These are phyloP conservation scores for Champsocephalus gunnari DNA, from an alignment of 2,797 vertebrate species.

Conservation along the genomic window DNA sequence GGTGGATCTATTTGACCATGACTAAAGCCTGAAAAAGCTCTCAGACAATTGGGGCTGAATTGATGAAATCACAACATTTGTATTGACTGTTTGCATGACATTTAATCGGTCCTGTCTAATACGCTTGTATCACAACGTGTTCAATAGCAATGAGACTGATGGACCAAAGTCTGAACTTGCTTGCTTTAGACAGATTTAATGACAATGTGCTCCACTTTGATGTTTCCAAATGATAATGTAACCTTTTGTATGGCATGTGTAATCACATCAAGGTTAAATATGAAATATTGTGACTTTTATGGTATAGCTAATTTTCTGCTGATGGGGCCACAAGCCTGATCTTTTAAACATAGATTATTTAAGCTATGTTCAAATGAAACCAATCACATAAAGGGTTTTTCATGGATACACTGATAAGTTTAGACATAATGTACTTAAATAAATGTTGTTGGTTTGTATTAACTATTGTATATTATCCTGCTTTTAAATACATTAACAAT, in stretches of 20 bases:
- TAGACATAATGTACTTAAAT: background rate
- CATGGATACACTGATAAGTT: no score
- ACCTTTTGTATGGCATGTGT: background rate
- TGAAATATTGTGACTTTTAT: no score
- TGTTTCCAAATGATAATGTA: background rate
- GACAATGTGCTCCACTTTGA: background rate
- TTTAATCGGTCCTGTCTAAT: background rate
- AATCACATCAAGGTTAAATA: background rate
- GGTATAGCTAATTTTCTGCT: no score
- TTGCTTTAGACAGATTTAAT: background rate
- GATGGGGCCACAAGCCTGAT: no score
- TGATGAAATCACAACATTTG: background rate
- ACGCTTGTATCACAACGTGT: background rate
- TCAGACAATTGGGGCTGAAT: accelerated
- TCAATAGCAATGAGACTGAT: background rate
- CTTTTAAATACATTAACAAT: background rate
- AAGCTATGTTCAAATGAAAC: background rate
- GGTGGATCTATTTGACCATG: conserved; percentile 56
- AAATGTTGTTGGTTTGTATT: no score
- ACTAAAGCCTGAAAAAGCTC: background rate
- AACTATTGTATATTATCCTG: background rate
- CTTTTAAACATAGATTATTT: no score
- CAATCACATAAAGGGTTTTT: background rate
- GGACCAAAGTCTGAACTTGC: background rate
- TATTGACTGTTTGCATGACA: no score